Conservation (phyloP, 2,888 invertebrate species). For the Andrena camellia region DNA sequence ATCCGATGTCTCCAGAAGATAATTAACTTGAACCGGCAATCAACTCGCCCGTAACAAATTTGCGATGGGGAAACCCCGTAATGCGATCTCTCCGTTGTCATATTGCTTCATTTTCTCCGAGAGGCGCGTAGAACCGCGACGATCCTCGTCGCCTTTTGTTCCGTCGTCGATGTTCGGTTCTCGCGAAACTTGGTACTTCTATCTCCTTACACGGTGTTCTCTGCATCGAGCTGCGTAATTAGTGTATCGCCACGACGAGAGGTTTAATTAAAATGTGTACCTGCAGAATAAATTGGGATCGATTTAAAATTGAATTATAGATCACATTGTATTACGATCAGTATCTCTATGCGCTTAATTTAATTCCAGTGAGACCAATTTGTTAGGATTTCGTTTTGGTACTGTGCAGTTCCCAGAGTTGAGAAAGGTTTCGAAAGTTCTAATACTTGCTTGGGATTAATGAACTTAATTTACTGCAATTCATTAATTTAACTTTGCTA, state of each 20-base stretch:
- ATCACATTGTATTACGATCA: not conserved
- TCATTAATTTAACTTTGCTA: too few species aligned
- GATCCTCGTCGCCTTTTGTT: slow-evolving; percentile 26
- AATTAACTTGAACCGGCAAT: slow-evolving; percentile 62
- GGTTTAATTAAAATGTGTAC: slow-evolving; percentile 40
- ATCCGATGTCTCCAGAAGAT: slow-evolving; percentile 54
- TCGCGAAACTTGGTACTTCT: slow-evolving; percentile 30
- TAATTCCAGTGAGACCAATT: slow-evolving; percentile 5
- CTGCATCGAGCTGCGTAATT: slow-evolving; percentile 40
- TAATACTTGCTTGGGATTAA: not conserved
- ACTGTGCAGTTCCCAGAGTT: not conserved
- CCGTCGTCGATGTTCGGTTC: slow-evolving; percentile 21
- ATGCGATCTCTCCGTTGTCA: slow-evolving; percentile 42
- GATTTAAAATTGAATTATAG: slow-evolving; percentile 17
- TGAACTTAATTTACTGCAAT: too few species aligned
- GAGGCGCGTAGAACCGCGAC: not conserved
- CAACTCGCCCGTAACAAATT: slow-evolving; percentile 59
- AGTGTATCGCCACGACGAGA: slow-evolving; percentile 12
- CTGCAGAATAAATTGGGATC: slow-evolving; percentile 13
- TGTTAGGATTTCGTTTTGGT: not conserved
- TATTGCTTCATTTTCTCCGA: slow-evolving; percentile 44
- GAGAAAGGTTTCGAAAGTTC: not conserved
- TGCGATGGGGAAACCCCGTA: slow-evolving; percentile 55
- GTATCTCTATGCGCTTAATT: not conserved
- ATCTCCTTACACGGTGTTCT: not conserved